Base-by-base conservation (phyloP, 2,113 vertebrate genomes). In the Nannospalax galili region DNA sequence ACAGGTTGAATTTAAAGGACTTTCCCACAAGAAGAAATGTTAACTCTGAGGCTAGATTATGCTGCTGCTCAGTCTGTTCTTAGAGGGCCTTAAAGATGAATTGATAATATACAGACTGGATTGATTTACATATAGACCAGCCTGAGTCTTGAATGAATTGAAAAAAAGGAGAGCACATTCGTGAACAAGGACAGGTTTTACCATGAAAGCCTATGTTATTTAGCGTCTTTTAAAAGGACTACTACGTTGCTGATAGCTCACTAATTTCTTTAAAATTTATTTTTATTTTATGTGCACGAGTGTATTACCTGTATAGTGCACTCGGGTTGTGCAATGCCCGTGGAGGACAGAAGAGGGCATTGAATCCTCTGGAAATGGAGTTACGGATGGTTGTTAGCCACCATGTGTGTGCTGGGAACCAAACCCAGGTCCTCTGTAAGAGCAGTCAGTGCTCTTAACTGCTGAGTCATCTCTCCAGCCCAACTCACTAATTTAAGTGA, bases 1-100 rank as follows among this genome's bases (percentile, higher is more conserved):
- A 85, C 32, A 78, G 67, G 64, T 37, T 92, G 77, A 60, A 93
- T 94, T 64, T 80, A 30, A 79, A 94, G 62, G 82, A 37, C 14
- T 65, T 95, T 32, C 40, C 48, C 28, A 28, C 9, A 52, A 37
- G 93, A 62, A 89, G 74, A 89, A 60, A 72, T 32, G 56, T 65
- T 70, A 82, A 87, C 42, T 19, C 10, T 7, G 40, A 87, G 30
- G 19, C 9, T 32, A 30, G 37, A 84, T 89, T 70, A 20, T 12
- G 35, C 8, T 30, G 30, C 74, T 48, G 85, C 52, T 74, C 35
- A 72, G 37, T 20, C 56, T 77, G 4, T 24, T 73, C 28, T 85
- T 65, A 79, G 32, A 88, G n/a, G 19, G 12, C 75, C 62, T 94
- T 84, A 52, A 77, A 64, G 48, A 82, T 74, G 19, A 82, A 69